Conservation (phyloP, 2,797 vertebrate species). For the Pseudochromis fuscus region DNA sequence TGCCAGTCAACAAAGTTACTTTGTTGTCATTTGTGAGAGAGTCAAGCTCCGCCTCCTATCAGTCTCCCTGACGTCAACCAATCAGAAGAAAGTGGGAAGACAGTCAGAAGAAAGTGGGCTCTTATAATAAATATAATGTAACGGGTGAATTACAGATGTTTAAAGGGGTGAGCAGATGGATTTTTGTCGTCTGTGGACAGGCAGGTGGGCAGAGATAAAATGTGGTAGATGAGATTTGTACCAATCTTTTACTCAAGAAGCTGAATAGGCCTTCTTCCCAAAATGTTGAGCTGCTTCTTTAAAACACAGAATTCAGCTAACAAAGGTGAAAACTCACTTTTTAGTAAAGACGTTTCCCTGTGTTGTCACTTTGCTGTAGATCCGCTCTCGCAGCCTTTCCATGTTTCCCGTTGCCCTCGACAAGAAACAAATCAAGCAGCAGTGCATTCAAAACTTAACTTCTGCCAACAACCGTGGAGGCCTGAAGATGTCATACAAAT, state of each 20-base stretch:
- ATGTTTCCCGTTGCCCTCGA: conserved; percentile 21
- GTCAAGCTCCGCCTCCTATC: too few species aligned
- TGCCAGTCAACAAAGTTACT: too few species aligned
- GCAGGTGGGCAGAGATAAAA: not conserved
- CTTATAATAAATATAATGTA: conserved; percentile 7
- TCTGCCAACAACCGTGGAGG: conserved; percentile 22
- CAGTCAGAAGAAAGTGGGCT: too few species aligned
- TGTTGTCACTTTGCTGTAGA: conserved; percentile 1
- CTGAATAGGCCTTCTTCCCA: conserved; percentile 10
- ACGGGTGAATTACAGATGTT: conserved; percentile 5
- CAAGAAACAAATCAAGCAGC: conserved; percentile 30
- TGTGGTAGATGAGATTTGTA: not conserved
- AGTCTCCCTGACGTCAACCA: too few species aligned
- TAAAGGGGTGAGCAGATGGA: conserved; percentile 9
- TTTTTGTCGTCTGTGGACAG: conserved; percentile 13
- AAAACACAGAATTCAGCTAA: not conserved
- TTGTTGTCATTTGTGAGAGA: too few species aligned
- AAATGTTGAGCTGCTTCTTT: conserved; percentile 15
- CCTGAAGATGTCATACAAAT: conserved; percentile 56
- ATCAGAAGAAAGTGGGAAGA: too few species aligned
- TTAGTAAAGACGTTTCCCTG: not conserved
- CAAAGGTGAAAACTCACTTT: not conserved
- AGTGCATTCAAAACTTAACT: conserved; percentile 37
- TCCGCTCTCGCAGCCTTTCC: conserved; percentile 5
- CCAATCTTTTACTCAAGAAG: conserved; percentile 4